A percentile compares a stretch with the other conserved stretches of the same genome.
Conservation (phyloP, 2,888 invertebrate species). For the Linyphia triangularis region DNA sequence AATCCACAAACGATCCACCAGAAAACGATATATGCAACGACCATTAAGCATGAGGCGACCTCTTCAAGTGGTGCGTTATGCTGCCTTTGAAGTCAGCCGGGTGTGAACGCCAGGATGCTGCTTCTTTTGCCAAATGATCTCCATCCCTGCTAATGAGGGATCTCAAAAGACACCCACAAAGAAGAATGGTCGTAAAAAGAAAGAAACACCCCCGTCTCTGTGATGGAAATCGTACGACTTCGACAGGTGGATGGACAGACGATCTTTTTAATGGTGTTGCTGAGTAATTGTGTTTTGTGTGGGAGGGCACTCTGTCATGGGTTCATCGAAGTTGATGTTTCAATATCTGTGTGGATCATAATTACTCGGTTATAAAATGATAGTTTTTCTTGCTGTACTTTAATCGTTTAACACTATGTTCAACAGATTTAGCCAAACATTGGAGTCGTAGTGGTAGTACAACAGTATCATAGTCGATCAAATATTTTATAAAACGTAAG, state of each 20-base stretch:
- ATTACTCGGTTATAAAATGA: neutral
- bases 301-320: neutral
- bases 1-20: slow-evolving; percentile 25
- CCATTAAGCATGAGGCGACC: slow-evolving; percentile 50
- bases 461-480: too few relatives aligned
- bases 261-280: neutral
- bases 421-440: too few relatives aligned
- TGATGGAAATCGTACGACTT: slow-evolving; percentile 46
- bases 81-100: slow-evolving; percentile 68
- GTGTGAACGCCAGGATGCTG: slow-evolving; percentile 58
- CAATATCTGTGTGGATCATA: neutral
- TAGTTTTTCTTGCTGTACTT: neutral
- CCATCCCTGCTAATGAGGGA: slow-evolving; percentile 49
- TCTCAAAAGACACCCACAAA: slow-evolving; percentile 9
- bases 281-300: neutral
- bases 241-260: slow-evolving; percentile 16
- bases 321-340: neutral
- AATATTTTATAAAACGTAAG: too few relatives aligned
- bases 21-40: slow-evolving; percentile 38
- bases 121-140: slow-evolving; percentile 50
- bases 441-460: too few relatives aligned
- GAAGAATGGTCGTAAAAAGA: slow-evolving; percentile 39
- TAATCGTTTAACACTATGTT: too few relatives aligned
- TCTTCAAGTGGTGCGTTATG: slow-evolving; percentile 10
- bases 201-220: slow-evolving; percentile 30